phyloP scores from a whole-genome alignment of 2,888 invertebrate genomes.

The Brachyptera risi region DNA sequence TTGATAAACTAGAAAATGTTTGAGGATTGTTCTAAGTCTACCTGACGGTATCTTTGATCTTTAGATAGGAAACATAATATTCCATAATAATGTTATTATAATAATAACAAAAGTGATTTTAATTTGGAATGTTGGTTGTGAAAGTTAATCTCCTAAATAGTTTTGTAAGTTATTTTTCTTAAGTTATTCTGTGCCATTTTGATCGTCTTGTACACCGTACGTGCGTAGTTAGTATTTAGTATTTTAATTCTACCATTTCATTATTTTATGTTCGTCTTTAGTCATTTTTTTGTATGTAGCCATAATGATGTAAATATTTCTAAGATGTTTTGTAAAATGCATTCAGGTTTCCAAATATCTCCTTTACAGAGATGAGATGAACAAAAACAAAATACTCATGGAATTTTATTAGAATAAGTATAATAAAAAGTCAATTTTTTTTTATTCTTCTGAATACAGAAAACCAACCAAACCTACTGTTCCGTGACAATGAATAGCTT shows the following conservation, averaged over 20 bases:
- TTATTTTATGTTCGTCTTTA: no score
- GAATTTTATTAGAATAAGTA: slow-evolving; percentile 10
- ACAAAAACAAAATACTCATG: slow-evolving; percentile 25
- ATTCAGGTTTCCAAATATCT: slow-evolving; percentile 26
- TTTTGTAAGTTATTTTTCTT: slow-evolving; percentile 33
- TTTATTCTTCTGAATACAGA: no score
- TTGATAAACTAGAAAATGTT: no score
- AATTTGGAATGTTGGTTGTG: slow-evolving; percentile 34
- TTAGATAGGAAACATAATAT: no score
- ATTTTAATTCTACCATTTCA: no score
- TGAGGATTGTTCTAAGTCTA: no score
- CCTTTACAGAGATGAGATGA: slow-evolving; percentile 30
- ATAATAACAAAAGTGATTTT: slow-evolving; percentile 9
- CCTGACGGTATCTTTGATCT: no score
- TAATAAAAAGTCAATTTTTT: background rate
- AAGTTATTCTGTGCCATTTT: slow-evolving; percentile 34
- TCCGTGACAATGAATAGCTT: background rate
- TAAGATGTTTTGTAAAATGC: slow-evolving; percentile 26
- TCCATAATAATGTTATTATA: background rate
- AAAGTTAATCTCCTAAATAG: slow-evolving; percentile 32
- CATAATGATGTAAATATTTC: slow-evolving; percentile 25
- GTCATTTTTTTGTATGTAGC: slow-evolving; percentile 20
- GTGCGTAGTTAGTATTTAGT: slow-evolving; percentile 26
- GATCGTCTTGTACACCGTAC: slow-evolving; percentile 30
- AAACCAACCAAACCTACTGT: background rate